Evolutionary conservation across 2,797 vertebrate species (phyloP), one percentile per base, ranked within the genome.

Genomic region (Gallinago nigripennis): DNA sequence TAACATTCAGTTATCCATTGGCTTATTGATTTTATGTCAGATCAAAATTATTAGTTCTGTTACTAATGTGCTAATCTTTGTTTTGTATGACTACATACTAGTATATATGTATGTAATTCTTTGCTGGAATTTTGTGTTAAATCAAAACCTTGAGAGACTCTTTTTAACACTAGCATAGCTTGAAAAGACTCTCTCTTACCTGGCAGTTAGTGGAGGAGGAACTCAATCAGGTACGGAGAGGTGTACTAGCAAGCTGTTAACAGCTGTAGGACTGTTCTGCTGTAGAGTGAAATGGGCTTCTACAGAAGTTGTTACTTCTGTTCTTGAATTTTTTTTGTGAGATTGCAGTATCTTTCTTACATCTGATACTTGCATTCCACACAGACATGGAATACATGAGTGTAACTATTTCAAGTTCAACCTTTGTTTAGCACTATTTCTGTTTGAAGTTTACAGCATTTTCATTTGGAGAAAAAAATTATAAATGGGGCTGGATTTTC

Each of bases 21-120:
- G 9, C 66, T 63, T 65, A n/a, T 41, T 69, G 76, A 57, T 86
- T 92, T 80, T 92, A 17, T 89, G 70, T 84, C 46, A 56, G 25
- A 48, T 66, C 3, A 56, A 63, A 85, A 46, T 70, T 73, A 58
- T 30, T 90, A 48, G 41, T 70, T 23, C 31, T 17, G 4, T 57
- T 75, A 56, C 64, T 71, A 50, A 83, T 2, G 1, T 25, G 8
- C 17, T 37, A 56, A 46, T 79, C 58, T 79, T 9, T 75, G 4
- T 27, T 82, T 73, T 33, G 4, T 64, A 25, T 73, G 35, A 48
- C 39, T 71, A 0, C 68, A 11, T 78, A 33, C 19, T 88, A 20
- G 10, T 56, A 46, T 39, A 12, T 73, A 30, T 43, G 3, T 27
- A 20, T 64, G 9, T 58, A 54, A 54, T 54, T 63, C 69, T 41